Evolutionary conservation across 2,797 vertebrate species (phyloP).

Genomic region (Xerus rutilus): DNA sequence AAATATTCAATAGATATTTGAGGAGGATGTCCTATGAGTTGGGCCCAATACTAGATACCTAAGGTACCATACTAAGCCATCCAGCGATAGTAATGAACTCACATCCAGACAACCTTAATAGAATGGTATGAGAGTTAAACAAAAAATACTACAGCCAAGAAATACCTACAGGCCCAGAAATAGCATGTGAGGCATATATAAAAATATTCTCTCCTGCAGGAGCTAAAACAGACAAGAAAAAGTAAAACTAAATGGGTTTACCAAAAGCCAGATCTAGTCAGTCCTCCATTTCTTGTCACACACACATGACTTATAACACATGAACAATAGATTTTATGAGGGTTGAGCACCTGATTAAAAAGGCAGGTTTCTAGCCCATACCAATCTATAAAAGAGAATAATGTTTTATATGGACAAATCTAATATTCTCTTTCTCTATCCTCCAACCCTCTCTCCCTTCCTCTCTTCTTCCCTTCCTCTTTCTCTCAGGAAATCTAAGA

Average conservation of each 20-base stretch:
- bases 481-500: not conserved
- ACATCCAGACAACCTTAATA: not conserved
- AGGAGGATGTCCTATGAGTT: not conserved
- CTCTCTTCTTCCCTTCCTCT: not conserved
- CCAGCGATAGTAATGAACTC: not conserved
- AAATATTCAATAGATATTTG: constrained; percentile 15
- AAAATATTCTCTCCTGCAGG: not conserved
- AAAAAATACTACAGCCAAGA: not conserved
- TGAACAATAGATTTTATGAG: not conserved
- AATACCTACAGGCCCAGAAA: constrained; percentile 33
- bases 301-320: not conserved
- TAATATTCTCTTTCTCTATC: not conserved
- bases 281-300: not conserved
- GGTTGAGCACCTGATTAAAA: not conserved
- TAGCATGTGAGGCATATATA: constrained; percentile 16
- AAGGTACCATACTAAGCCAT: not conserved
- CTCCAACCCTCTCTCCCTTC: too few species aligned
- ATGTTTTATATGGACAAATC: not conserved
- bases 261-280: not conserved
- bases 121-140: constrained; percentile 26
- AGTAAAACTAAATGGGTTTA: not conserved
- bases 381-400: not conserved
- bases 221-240: constrained; percentile 48
- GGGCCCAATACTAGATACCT: not conserved
- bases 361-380: not conserved